These are phyloP conservation scores for Oligia strigilis DNA, from an alignment of 2,888 invertebrate genomes.

Conservation along the genomic window DNA sequence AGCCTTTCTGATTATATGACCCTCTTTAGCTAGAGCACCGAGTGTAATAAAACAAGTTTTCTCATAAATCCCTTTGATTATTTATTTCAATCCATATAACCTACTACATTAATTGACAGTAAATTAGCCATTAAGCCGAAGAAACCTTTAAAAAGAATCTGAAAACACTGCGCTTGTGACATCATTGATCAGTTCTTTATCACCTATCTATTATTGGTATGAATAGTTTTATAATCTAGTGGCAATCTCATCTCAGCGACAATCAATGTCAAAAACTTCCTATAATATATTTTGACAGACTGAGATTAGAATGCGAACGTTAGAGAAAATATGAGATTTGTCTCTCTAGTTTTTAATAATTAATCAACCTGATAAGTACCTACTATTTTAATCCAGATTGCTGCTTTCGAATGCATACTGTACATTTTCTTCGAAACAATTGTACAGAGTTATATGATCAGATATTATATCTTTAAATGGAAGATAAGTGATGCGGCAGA, in stretches of 20 bases:
- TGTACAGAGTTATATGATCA: constrained; percentile 67
- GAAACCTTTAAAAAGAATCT: background rate
- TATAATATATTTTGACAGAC: background rate
- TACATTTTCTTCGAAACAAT: constrained; percentile 1
- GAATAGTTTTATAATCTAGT: background rate
- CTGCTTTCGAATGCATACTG: background rate
- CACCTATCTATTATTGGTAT: background rate
- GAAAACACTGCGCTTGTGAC: background rate
- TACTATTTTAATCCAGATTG: background rate
- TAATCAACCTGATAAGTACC: background rate
- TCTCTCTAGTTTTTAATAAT: background rate
- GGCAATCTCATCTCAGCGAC: background rate
- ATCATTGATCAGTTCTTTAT: background rate
- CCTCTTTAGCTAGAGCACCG: background rate
- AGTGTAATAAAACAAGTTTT: constrained; percentile 6
- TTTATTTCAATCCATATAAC: background rate
- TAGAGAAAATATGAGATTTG: background rate
- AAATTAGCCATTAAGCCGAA: background rate
- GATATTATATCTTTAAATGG: constrained; percentile 76
- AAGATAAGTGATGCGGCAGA: constrained; percentile 80
- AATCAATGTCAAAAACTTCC: background rate
- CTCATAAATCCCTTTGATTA: background rate
- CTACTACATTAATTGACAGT: constrained; percentile 4
- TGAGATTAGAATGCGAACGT: background rate
- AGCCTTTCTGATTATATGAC: background rate